Evolutionary conservation across 1,140 invertebrate species (phyloP).

Genomic region (Thaumetopoea pityocampa): DNA sequence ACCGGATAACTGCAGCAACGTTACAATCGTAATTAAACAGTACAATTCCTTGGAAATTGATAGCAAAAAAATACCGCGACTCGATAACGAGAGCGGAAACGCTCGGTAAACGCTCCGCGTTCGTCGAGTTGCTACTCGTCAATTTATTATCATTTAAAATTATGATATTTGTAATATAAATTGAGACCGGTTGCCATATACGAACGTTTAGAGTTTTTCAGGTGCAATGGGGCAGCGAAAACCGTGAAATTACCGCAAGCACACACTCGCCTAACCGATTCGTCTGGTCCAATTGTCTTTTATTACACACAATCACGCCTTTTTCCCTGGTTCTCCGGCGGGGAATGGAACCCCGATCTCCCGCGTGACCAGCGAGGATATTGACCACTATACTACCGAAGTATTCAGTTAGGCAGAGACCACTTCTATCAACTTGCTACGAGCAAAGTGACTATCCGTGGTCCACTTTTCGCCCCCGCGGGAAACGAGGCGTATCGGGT

Average conservation of each 20-base stretch:
- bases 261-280: slow-evolving; percentile 19
- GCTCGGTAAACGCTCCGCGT: slow-evolving; percentile 52
- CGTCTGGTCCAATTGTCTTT: no score
- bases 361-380: no score
- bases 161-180: slow-evolving; percentile 59
- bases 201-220: slow-evolving; percentile 54
- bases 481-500: no score
- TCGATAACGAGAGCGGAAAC: slow-evolving; percentile 48
- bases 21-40: slow-evolving; percentile 37
- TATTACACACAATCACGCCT: no score
- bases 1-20: slow-evolving; percentile 27
- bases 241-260: slow-evolving; percentile 56
- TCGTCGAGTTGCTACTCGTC: slow-evolving; percentile 33
- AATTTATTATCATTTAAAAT: slow-evolving; percentile 55
- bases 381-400: no score
- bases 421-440: no score
- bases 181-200: slow-evolving; percentile 41
- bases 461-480: no score
- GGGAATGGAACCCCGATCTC: no score
- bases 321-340: no score
- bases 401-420: no score
- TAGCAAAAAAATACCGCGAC: slow-evolving; percentile 33
- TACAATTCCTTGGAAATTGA: slow-evolving; percentile 48
- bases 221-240: slow-evolving; percentile 28
- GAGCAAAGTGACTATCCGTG: no score